Evolutionary conservation across 2,113 vertebrate species (phyloP).

Genomic region (Gnathonemus longibarbis): DNA sequence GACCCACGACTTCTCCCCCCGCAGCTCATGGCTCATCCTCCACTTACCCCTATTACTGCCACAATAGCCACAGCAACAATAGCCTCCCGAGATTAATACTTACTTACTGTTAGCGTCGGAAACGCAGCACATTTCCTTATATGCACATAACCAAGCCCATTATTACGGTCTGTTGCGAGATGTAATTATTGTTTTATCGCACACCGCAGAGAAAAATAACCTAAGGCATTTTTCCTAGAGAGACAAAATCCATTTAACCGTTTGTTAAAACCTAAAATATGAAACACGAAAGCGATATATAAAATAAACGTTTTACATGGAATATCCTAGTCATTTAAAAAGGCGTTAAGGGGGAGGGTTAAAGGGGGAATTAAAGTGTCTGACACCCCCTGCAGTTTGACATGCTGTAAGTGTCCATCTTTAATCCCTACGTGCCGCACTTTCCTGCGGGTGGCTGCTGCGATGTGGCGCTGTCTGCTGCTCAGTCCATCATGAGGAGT

Average conservation of each 20-base stretch:
- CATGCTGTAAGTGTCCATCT: neutral
- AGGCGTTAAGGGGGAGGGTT: neutral
- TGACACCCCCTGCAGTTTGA: neutral
- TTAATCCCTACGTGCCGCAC: neutral
- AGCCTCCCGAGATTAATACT: neutral
- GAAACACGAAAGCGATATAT: neutral
- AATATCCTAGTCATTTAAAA: neutral
- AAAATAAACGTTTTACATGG: neutral
- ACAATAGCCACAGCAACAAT: neutral
- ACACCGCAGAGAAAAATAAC: neutral
- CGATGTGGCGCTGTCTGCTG: neutral
- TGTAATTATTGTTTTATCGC: neutral
- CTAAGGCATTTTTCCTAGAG: neutral
- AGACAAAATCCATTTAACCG: neutral
- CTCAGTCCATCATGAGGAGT: neutral
- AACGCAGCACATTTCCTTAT: neutral
- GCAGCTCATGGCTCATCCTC: neutral
- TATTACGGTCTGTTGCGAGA: neutral
- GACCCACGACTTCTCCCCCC: neutral
- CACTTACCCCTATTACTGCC: neutral
- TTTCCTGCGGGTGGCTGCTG: neutral
- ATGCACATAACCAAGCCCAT: neutral
- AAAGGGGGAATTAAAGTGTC: neutral
- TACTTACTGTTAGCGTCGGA: neutral
- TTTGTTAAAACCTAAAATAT: neutral